Evolutionary conservation across 2,888 invertebrate species (phyloP), one percentile per base, ranked within the genome.

Genomic region (Tipula confusa): DNA sequence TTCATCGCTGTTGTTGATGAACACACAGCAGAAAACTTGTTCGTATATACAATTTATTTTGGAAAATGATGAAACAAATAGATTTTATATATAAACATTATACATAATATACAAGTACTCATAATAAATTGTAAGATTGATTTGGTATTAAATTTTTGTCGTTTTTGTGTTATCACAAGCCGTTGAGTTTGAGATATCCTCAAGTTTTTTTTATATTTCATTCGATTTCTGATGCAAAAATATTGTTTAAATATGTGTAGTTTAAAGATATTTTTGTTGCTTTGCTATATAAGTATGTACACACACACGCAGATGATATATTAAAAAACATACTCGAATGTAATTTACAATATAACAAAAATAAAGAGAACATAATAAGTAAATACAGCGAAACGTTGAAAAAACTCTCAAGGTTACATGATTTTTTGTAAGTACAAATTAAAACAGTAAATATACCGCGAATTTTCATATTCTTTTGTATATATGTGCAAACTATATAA

Each of bases 371-470:
- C 64, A 64, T 64, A 64, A 64, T 64, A 64, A 64, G 64, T 64
- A 64, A 64, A 18, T 64, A 64, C 64, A 64, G 24, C 64, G 64
- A 64, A 64, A 64, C 64, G 64, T 64, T 64, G 64, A 64, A 80
- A 80, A 80, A 80, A 29, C 29, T 29, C 31, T 80, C 80, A 80
- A 80, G 80, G 80, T 31, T 80, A 29, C 29, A 29, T 80, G 31
- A 80, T 80, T 80, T 79, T 80, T 80, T 80, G 80, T 80, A 80
- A 29, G 80, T 31, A 29, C 29, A 80, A 80, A 80, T 80, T 80
- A 80, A 80, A 80, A 31, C 80, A 80, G 80, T 80, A 80, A 80
- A 80, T 80, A 31, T 31, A 80, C 80, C 80, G 80, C 80, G 80
- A 80, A 80, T 31, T 80, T 29, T 80, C 64, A 64, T 64, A 64